Conservation (phyloP, 2,797 vertebrate species). For the Sciaenops ocellatus region DNA sequence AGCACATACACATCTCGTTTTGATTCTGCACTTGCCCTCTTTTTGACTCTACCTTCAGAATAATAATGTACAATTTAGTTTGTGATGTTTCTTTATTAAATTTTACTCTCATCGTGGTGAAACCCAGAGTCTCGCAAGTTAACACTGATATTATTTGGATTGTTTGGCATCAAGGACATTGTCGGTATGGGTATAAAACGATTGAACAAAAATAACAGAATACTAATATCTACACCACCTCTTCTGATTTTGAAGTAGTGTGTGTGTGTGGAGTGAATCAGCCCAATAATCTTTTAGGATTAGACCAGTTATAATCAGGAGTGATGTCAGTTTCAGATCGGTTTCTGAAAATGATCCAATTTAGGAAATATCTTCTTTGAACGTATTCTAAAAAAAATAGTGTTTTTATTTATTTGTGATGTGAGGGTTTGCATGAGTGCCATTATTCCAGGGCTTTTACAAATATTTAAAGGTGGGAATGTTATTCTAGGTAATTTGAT, state of each 20-base stretch:
- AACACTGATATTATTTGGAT: constrained; percentile 1
- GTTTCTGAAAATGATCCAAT: constrained; percentile 15
- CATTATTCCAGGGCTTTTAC: neutral
- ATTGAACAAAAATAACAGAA: neutral
- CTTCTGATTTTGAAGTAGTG: constrained; percentile 24
- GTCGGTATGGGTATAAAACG: constrained; percentile 14
- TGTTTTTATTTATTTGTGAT: constrained; percentile 4
- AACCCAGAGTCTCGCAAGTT: constrained; percentile 8
- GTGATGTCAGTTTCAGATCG: constrained; percentile 4
- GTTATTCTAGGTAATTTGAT: too few species aligned
- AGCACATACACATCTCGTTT: constrained; percentile 37
- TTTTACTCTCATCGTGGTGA: neutral
- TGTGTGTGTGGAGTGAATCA: constrained; percentile 1
- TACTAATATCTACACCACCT: constrained; percentile 9
- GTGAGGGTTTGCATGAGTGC: neutral
- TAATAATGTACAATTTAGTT: constrained; percentile 27
- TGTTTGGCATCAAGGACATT: constrained; percentile 36
- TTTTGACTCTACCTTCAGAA: constrained; percentile 23
- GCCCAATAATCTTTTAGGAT: constrained; percentile 27
- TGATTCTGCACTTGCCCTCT: constrained; percentile 23
- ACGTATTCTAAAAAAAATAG: neutral
- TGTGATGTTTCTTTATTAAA: constrained; percentile 8
- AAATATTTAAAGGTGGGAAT: neutral
- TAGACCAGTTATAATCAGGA: constrained; percentile 40
- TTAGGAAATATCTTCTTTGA: constrained; percentile 10